phyloP scores from a whole-genome alignment of 2,113 vertebrate genomes.

The Nansenia antarctica region DNA sequence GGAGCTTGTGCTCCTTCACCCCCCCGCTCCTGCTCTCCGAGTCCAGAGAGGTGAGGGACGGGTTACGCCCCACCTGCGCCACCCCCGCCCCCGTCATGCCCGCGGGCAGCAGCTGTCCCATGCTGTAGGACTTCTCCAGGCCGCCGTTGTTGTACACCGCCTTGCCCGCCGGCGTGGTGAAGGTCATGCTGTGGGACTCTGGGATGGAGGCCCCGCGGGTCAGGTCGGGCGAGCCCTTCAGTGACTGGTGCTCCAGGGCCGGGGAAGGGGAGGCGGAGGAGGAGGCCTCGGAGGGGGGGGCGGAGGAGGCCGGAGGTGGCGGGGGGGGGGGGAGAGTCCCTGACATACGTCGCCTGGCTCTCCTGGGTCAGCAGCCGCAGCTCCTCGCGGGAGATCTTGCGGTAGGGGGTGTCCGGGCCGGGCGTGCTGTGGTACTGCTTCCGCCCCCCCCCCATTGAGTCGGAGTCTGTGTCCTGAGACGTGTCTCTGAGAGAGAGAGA shows the following conservation, averaged over 20 bases:
- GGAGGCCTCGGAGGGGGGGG: constrained; percentile 68
- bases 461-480: constrained; percentile 89
- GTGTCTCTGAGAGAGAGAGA: constrained; percentile 73
- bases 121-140: constrained; percentile 97
- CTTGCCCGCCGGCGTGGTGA: constrained; percentile 74
- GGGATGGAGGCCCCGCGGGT: constrained; percentile 72
- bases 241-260: constrained; percentile 76
- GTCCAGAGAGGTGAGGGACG: constrained; percentile 84
- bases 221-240: constrained; percentile 87
- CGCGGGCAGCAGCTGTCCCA: constrained; percentile 89
- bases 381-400: constrained; percentile 90
- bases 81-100: constrained; percentile 74
- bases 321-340: constrained; percentile 69
- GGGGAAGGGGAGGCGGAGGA: constrained; percentile 63
- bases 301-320: constrained; percentile 57
- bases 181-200: constrained; percentile 88
- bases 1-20: constrained; percentile 81
- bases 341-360: constrained; percentile 78
- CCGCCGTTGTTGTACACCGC: constrained; percentile 93
- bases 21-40: constrained; percentile 79
- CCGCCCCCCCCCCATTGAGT: constrained; percentile 83
- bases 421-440: constrained; percentile 81
- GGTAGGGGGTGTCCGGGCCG: constrained; percentile 82
- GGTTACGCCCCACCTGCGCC: constrained; percentile 80
- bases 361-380: constrained; percentile 86